phyloP scores from a whole-genome alignment of 2,797 vertebrate species.

The Cichlasoma orientale region DNA sequence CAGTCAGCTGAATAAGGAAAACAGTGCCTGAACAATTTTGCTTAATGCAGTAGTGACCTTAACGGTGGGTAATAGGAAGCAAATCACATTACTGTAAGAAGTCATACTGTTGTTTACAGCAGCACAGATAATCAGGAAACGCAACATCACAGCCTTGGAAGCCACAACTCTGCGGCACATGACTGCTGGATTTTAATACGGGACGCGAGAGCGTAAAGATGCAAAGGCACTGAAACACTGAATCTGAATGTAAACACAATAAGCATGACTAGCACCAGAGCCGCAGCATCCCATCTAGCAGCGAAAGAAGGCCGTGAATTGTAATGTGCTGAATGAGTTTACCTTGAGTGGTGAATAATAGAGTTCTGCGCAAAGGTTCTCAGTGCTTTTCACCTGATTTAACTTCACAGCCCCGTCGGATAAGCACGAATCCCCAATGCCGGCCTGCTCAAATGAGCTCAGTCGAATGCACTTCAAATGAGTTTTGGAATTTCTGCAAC shows the following conservation, averaged over 20 bases:
- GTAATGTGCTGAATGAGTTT: background rate
- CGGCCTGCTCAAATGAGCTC: background rate
- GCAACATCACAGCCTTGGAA: slow-evolving; percentile 8
- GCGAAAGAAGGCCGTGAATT: background rate
- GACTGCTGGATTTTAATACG: slow-evolving; percentile 10
- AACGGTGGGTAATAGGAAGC: slow-evolving; percentile 43
- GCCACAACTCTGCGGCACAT: background rate
- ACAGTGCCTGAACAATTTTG: slow-evolving; percentile 13
- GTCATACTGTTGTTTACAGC: slow-evolving; percentile 45
- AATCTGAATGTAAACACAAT: background rate
- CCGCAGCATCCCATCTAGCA: background rate
- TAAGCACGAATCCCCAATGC: background rate
- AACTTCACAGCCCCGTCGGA: background rate
- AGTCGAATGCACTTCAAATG: background rate
- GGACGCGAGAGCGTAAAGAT: background rate
- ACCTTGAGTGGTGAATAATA: background rate
- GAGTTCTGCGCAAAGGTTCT: background rate
- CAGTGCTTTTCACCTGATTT: background rate
- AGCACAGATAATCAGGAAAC: slow-evolving; percentile 38
- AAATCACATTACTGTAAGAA: slow-evolving; percentile 54
- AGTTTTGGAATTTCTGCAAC: background rate
- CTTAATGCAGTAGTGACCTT: slow-evolving; percentile 47
- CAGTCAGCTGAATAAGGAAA: slow-evolving; percentile 20
- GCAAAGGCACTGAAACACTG: background rate
- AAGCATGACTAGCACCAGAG: background rate